Percentiles rank a stretch among this genome's conserved stretches.
Evolutionary conservation across 2,797 vertebrate genomes (phyloP).

Genomic region (Alcedo quadribrachys): DNA sequence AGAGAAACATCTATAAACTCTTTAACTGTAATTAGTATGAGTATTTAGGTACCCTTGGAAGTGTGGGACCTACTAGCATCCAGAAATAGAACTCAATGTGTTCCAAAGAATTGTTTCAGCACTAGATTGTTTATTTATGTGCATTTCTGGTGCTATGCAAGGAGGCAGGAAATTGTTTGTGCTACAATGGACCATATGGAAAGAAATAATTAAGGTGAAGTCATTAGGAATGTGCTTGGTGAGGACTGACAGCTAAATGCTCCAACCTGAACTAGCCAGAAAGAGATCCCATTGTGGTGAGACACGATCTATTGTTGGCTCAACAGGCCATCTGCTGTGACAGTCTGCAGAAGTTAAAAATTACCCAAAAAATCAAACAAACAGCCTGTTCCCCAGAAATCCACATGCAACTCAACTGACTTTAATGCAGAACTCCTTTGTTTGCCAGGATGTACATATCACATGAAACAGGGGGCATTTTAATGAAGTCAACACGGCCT

Average conservation of each 20-base stretch:
- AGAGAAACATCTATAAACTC: not conserved
- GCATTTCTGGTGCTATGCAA: constrained; percentile 1
- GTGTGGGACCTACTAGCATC: not conserved
- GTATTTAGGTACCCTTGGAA: not conserved
- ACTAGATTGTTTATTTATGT: not conserved
- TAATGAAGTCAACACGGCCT: not conserved
- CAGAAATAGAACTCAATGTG: not conserved
- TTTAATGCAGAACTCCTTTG: not conserved
- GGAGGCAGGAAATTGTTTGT: not conserved
- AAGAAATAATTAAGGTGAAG: constrained; percentile 35
- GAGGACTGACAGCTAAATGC: not conserved
- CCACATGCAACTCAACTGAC: not conserved
- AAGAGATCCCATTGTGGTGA: not conserved
- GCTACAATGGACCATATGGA: not conserved
- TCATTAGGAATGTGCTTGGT: not conserved
- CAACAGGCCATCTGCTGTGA: constrained; percentile 46
- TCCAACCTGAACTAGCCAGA: not conserved
- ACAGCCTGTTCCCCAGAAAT: constrained; percentile 17
- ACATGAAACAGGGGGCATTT: not conserved
- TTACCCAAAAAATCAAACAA: not conserved
- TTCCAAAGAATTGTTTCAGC: not conserved
- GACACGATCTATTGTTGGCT: constrained; percentile 44
- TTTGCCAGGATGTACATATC: not conserved
- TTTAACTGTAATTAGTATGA: not conserved
- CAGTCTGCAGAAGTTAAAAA: constrained; percentile 31